Base-by-base conservation (phyloP, 2,113 vertebrate genomes). In the Triplophysa dalaica region DNA sequence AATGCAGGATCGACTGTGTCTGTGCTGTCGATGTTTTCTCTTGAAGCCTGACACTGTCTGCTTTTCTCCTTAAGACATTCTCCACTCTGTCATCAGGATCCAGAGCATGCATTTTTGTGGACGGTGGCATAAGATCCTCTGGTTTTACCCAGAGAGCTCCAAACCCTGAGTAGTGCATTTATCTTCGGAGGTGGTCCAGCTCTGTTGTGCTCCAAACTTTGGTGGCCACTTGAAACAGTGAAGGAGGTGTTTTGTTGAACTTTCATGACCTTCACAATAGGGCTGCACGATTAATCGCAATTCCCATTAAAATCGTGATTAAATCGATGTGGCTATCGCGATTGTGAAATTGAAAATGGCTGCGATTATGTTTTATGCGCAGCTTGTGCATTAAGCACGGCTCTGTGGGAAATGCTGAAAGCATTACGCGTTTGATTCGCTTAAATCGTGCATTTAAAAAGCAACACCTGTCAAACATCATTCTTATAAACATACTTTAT, bases 181-280 rank as follows among this genome's bases (percentile, higher is more conserved):
- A 85, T 87, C 89, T 89, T 70, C 85, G 84, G 65, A 13, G 88
- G 89, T 89, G 90, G 89, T 87, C 87, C 75, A 29, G 77, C 81
- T 90, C 83, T 85, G 61, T 29, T 76, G 48, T 22, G 75, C 52
- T 81, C n/a, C 66, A 84, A 54, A 65, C 43, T 52, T 77, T 54
- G 64, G 45, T 58, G 22, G 58, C 9, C 26, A 9, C n/a, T 58
- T 21, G 61, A 70, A 52, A 50, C 24, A 14, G 67, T 38, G 81
- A 67, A 61, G 52, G 43, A 78, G 70, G 74, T 73, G 81, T 75
- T 81, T 81, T 75, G 65, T 70, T 21, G 41, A 41, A 10, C 65
- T 72, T 74, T 77, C 75, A n/a, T 45, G n/a, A 33, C 50, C 29
- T 38, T 38, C 0, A 43, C 10, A 29, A 29, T 29, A 29, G 26